Evolutionary conservation across 23 tunicate species (phyloP).

Genomic region (Oikopleura vanhoeffeni): DNA sequence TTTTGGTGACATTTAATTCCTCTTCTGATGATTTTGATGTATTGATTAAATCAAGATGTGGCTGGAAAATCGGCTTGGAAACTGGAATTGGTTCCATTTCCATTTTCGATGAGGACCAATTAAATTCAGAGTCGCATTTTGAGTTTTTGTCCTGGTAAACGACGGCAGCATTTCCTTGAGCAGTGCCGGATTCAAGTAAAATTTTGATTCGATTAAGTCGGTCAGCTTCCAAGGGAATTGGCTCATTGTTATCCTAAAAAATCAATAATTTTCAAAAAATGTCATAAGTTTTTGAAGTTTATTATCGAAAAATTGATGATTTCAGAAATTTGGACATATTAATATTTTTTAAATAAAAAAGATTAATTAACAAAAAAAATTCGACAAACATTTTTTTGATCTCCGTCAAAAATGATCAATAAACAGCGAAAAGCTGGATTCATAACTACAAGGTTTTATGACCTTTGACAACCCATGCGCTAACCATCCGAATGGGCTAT

Average conservation of each 20-base stretch:
- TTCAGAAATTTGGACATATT: too few relatives aligned
- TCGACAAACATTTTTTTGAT: too few relatives aligned
- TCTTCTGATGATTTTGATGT: not conserved
- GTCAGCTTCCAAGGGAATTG: conserved; percentile 6
- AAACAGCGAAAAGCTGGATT: too few relatives aligned
- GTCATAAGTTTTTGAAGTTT: too few relatives aligned
- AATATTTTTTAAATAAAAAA: too few relatives aligned
- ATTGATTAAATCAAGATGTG: not conserved
- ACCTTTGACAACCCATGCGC: too few relatives aligned
- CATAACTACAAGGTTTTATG: too few relatives aligned
- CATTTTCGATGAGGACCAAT: not conserved
- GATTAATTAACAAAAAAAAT: too few relatives aligned
- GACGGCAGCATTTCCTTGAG: not conserved
- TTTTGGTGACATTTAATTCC: not conserved
- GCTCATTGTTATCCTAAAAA: not conserved
- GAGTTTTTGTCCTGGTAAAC: not conserved
- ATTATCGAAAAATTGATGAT: too few relatives aligned
- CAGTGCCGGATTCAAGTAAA: not conserved
- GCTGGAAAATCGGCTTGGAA: not conserved
- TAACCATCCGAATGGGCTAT: too few relatives aligned
- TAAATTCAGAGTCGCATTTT: not conserved
- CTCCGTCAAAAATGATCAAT: too few relatives aligned
- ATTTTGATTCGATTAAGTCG: not conserved
- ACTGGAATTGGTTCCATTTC: not conserved
- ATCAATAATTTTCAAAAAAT: too few relatives aligned